A percentile compares a stretch with the other conserved stretches of the same genome.
Conservation (phyloP, 2,797 vertebrate species). For the Gambelia wislizenii region DNA sequence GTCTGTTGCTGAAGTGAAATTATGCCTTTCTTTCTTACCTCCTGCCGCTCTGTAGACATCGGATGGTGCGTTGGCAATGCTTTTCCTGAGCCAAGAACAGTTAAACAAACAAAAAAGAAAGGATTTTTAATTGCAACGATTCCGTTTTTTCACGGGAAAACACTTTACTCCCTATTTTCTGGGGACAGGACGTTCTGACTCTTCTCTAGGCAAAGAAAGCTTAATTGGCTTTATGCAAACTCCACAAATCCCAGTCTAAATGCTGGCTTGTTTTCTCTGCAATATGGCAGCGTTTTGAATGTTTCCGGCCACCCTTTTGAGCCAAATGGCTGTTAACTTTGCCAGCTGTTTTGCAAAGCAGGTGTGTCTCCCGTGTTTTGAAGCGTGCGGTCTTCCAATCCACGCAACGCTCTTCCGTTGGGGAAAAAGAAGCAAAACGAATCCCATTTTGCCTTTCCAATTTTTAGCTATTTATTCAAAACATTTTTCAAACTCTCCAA, state of each 20-base stretch:
- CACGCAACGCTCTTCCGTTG: neutral
- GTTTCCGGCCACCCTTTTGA: neutral
- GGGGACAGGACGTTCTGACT: neutral
- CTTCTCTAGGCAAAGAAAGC: neutral
- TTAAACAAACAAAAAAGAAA: neutral
- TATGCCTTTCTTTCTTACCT: neutral
- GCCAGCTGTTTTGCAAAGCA: too few species aligned
- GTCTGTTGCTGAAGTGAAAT: neutral
- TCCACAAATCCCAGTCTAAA: neutral
- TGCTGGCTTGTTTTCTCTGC: neutral
- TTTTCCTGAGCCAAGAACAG: slow-evolving; percentile 25
- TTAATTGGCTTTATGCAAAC: neutral
- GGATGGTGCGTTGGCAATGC: neutral
- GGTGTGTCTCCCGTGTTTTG: too few species aligned
- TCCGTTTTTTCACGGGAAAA: slow-evolving; percentile 30
- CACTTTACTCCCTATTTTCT: neutral
- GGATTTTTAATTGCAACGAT: slow-evolving; percentile 13
- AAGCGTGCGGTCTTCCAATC: neutral
- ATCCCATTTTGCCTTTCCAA: neutral
- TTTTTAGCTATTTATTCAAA: too few species aligned
- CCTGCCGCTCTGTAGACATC: neutral
- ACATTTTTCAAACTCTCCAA: too few species aligned
- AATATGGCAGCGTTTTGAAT: neutral
- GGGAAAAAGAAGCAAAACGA: too few species aligned
- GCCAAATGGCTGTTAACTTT: neutral